These are phyloP conservation scores for Trichomalopsis sarcophagae DNA, from an alignment of 1,140 invertebrate species.

Conservation along the genomic window DNA sequence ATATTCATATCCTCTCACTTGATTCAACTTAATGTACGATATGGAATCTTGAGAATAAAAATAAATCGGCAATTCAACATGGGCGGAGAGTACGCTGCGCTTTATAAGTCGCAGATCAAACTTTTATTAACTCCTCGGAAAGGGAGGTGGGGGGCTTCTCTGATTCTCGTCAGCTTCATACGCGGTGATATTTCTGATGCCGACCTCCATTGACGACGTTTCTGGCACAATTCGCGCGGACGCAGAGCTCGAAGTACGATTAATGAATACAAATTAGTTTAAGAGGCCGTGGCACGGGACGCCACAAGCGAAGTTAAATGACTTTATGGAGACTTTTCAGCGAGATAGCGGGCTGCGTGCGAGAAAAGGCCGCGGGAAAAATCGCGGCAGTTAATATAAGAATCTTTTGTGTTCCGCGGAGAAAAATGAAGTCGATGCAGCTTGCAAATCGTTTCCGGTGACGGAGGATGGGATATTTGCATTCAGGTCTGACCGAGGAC, in stretches of 20 bases:
- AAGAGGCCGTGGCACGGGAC: conserved; percentile 22
- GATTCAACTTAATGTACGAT: too few species aligned
- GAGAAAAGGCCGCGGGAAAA: neutral
- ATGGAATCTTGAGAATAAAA: neutral
- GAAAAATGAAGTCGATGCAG: conserved; percentile 10
- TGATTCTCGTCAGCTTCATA: neutral
- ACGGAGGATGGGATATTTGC: too few species aligned
- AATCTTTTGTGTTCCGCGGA: conserved; percentile 22
- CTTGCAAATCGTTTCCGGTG: neutral
- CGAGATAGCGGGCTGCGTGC: neutral
- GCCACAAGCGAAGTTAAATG: conserved; percentile 39
- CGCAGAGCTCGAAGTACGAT: conserved; percentile 40
- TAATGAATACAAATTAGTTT: conserved; percentile 55
- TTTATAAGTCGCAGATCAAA: neutral
- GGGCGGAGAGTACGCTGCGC: neutral
- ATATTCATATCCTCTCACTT: too few species aligned
- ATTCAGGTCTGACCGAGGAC: too few species aligned
- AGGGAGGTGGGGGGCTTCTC: neutral
- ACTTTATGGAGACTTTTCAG: conserved; percentile 41
- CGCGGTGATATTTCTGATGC: neutral
- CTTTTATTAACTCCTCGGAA: neutral
- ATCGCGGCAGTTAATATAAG: neutral
- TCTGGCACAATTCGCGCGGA: conserved; percentile 39
- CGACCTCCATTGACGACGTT: conserved; percentile 18
- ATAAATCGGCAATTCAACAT: neutral